Conservation (phyloP, 2,888 invertebrate species). For the Noctua janthe region DNA sequence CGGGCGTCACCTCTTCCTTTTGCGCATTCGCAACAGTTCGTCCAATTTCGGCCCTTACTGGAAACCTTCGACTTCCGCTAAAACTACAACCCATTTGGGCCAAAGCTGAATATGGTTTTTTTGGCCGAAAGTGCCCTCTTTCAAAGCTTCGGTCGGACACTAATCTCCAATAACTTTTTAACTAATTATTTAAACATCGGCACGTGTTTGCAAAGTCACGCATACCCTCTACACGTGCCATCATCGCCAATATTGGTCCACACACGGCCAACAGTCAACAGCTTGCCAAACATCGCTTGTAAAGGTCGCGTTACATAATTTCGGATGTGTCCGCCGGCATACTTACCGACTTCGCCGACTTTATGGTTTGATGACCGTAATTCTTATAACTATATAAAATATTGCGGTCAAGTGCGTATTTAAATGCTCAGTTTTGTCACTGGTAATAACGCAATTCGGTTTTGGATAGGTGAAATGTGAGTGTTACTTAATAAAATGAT, state of each 20-base stretch:
- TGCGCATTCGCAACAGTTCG: not conserved
- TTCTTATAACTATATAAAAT: conserved; percentile 49
- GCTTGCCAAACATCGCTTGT: conserved; percentile 59
- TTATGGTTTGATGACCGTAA: conserved; percentile 60
- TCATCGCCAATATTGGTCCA: conserved; percentile 60
- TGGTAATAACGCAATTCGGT: conserved; percentile 15
- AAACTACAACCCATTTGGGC: not conserved
- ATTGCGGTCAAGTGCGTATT: conserved; percentile 65
- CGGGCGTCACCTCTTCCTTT: not conserved
- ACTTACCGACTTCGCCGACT: conserved; percentile 54
- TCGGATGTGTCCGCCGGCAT: conserved; percentile 59
- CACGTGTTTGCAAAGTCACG: conserved; percentile 23
- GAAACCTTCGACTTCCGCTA: not conserved
- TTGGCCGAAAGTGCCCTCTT: not conserved
- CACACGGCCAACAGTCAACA: conserved; percentile 59
- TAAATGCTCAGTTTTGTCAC: conserved; percentile 51
- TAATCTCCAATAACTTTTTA: not conserved
- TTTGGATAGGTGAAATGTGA: conserved; percentile 1
- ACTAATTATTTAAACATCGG: not conserved
- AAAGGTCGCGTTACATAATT: conserved; percentile 67
- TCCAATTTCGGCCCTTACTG: not conserved
- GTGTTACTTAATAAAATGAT: conserved; percentile 21
- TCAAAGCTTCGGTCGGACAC: not conserved
- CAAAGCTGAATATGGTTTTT: not conserved
- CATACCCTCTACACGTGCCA: conserved; percentile 39